Base-by-base conservation (phyloP, 2,888 invertebrate genomes). In the Eupithecia dodoneata region DNA sequence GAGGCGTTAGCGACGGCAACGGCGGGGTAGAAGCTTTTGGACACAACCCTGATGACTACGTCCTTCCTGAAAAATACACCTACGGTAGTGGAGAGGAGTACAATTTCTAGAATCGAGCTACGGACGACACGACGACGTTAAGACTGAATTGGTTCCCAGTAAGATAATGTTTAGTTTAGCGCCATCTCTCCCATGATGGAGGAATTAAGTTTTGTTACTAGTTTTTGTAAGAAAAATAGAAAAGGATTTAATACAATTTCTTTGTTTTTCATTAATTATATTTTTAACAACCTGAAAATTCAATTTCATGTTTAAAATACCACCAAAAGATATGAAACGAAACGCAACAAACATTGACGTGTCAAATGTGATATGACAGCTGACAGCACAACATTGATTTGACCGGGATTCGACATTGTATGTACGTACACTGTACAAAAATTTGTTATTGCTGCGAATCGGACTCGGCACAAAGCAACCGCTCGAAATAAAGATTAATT, bases 21-120 rank as follows among this genome's bases (percentile, higher is more conserved):
- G 95, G 94, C 6, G 94, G 95, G 15, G 88, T 91, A 4, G 95
- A 95, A 80, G 90, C 93, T 0, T 82, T 89, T 59, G 95, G 95
- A 0, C 94, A 95, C 80, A 92, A 95, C 79, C 90, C 91, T 18
- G 90, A 88, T 7, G 94, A 95, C 80, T 95, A 95, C 80, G 81
- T 87, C 4, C 87, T 95, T 44, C 95, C 95, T 4, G 90, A 93
- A 77, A 93, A 91, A 79, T 95, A 95, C 75, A 90, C 91, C 0
- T 95, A 94, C 79, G 95, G 94, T 7, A 83, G 86, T 2, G 94
- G 90, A 49, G 93, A 93, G n/a, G 92, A 93, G 79, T 92, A 92
- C 79, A 89, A 92, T 76, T 93, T 90, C 81, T 92, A 90, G 83
- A 66, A 73, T 18, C 66, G 41, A 42, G 42, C 55, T 55, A 55